phyloP scores from a whole-genome alignment of 2,888 invertebrate genomes.

The Plusia festucae region DNA sequence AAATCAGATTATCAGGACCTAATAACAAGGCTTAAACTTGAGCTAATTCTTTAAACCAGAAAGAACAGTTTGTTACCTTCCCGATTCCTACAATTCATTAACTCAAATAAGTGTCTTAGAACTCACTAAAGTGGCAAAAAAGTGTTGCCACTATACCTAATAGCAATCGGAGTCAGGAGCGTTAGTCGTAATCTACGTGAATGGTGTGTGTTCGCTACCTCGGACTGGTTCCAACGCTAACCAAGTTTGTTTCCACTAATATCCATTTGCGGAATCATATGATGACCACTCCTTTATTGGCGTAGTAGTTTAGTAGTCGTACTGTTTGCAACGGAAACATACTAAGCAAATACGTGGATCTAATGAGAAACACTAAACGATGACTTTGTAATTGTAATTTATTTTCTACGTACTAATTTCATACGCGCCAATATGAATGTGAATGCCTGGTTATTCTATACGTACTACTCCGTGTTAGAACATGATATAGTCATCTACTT shows the following conservation, averaged over 20 bases:
- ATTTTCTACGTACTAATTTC: slow-evolving; percentile 42
- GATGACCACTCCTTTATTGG: slow-evolving; percentile 53
- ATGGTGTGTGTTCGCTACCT: slow-evolving; percentile 39
- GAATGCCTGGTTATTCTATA: slow-evolving; percentile 25
- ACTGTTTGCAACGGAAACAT: slow-evolving; percentile 49
- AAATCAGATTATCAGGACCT: slow-evolving; percentile 28
- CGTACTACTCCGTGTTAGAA: neutral
- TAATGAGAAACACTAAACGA: slow-evolving; percentile 56
- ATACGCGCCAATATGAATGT: slow-evolving; percentile 36
- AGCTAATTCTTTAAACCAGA: slow-evolving; percentile 5
- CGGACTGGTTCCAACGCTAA: slow-evolving; percentile 51
- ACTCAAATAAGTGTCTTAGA: slow-evolving; percentile 16
- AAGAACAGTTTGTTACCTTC: neutral
- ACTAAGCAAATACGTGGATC: slow-evolving; percentile 52
- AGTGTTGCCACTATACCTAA: slow-evolving; percentile 18
- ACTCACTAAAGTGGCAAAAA: no score
- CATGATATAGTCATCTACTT: no score
- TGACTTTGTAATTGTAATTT: slow-evolving; percentile 53
- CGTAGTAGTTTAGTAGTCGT: slow-evolving; percentile 41
- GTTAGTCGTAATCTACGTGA: slow-evolving; percentile 37
- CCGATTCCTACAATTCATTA: neutral
- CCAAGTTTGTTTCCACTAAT: slow-evolving; percentile 51
- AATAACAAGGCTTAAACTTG: slow-evolving; percentile 17
- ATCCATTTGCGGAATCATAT: slow-evolving; percentile 51
- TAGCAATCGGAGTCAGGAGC: slow-evolving; percentile 24